These are phyloP conservation scores for Mormyrus lacerda DNA, from an alignment of 2,113 vertebrate genomes.

Conservation along the genomic window DNA sequence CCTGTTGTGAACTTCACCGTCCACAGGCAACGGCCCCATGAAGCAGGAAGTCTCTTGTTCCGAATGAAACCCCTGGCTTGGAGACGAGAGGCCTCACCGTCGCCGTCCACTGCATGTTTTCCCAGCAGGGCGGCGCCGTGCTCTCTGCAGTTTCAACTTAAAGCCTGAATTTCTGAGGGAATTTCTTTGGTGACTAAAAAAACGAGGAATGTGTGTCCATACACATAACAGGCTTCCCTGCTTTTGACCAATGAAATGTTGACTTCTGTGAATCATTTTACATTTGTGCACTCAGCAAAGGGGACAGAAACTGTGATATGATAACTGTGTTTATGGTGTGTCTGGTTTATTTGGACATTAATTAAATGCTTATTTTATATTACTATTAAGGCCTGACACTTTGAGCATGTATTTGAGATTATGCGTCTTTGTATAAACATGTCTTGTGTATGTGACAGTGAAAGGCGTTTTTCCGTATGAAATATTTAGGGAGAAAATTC, in stretches of 20 bases:
- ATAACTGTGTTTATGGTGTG: background rate
- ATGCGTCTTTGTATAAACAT: background rate
- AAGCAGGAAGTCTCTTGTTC: background rate
- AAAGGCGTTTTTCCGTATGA: slow-evolving; percentile 26
- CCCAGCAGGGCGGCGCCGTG: background rate
- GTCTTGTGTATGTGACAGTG: background rate
- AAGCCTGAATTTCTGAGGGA: background rate
- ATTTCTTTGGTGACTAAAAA: background rate
- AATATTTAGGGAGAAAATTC: slow-evolving; percentile 35
- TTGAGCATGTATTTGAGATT: background rate
- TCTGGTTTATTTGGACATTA: background rate
- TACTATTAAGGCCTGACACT: background rate
- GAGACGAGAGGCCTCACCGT: background rate
- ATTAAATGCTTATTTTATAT: background rate
- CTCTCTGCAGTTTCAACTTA: background rate
- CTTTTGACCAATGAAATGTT: background rate
- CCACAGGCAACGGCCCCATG: background rate
- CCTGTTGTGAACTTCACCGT: background rate
- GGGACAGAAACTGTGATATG: background rate
- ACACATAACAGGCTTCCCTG: background rate
- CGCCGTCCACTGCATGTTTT: background rate
- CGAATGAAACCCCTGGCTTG: background rate
- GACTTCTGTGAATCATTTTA: background rate
- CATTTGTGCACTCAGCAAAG: background rate
- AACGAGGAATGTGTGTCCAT: background rate